phyloP scores from a whole-genome alignment of 2,888 invertebrate genomes.

The Bruchidius siliquastri region DNA sequence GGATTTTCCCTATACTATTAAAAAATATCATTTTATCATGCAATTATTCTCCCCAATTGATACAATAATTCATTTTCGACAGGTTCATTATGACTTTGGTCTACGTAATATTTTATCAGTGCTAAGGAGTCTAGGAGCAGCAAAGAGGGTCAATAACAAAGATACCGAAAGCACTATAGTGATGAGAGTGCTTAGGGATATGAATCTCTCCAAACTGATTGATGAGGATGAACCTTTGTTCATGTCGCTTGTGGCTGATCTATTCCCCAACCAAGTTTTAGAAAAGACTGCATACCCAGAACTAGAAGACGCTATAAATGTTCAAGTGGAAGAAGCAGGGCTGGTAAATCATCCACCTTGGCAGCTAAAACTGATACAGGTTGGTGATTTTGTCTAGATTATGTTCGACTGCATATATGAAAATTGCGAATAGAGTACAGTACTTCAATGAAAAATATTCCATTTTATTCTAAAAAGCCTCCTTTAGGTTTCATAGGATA shows the following conservation, averaged over 20 bases:
- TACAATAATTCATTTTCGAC: background rate
- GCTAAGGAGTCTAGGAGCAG: slow-evolving; percentile 84
- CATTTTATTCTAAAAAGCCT: too few species aligned
- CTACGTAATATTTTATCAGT: slow-evolving; percentile 93
- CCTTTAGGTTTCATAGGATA: too few species aligned
- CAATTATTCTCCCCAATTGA: too few species aligned
- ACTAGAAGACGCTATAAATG: slow-evolving; percentile 80
- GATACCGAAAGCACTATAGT: slow-evolving; percentile 95
- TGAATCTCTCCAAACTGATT: slow-evolving; percentile 95
- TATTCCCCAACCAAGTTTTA: slow-evolving; percentile 90
- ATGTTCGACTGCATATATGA: too few species aligned
- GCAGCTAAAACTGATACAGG: slow-evolving; percentile 90
- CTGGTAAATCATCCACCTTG: slow-evolving; percentile 91
- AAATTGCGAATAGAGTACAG: too few species aligned
- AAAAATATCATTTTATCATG: too few species aligned
- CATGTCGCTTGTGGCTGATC: slow-evolving; percentile 89
- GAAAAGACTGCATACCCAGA: slow-evolving; percentile 90
- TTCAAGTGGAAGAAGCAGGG: slow-evolving; percentile 75
- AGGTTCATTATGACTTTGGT: slow-evolving; percentile 97
- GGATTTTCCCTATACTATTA: too few species aligned
- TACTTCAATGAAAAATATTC: too few species aligned
- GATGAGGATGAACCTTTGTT: slow-evolving; percentile 98
- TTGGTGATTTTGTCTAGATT: slow-evolving; percentile 42
- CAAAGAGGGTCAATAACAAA: slow-evolving; percentile 84
- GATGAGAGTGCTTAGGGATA: slow-evolving; percentile 94